Base-by-base conservation (phyloP, 2,888 invertebrate genomes). In the Arge pagana region DNA sequence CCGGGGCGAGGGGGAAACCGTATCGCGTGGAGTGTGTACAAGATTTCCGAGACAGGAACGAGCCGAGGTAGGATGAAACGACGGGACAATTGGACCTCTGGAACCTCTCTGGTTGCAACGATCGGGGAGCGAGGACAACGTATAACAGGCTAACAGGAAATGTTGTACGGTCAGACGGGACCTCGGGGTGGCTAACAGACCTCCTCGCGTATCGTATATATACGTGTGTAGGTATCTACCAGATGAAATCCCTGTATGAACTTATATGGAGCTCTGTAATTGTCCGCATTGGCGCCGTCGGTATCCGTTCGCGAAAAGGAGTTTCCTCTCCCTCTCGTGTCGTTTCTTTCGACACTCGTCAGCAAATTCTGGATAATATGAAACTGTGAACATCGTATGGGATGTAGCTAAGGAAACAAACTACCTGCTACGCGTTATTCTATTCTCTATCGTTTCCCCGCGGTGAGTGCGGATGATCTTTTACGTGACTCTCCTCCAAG, bases 251-350 rank as follows among this genome's bases (percentile, higher is more conserved):
- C 56, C 51, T 33, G 63, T 66, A 66, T 63, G 72, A 66, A 67
- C 72, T 60, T 72, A 72, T 71, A 72, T 68, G 72, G 72, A 55
- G 58, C 60, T 56, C 70, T 61, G 69, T 72, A 72, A 72, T 72
- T 72, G 71, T 72, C 68, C 66, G 66, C 66, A 58, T 66, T 64
- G 66, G 65, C 67, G 67, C 61, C 54, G 61, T 40, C 37, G 53
- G 63, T 63, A 68, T 69, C 65, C 62, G 62, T 35, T n/a, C n/a
- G n/a, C n/a, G n/a, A n/a, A n/a, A n/a, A n/a, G n/a, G n/a, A n/a
- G n/a, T n/a, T n/a, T n/a, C n/a, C n/a, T n/a, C n/a, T n/a, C n/a
- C n/a, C n/a, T n/a, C n/a, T n/a, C n/a, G n/a, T n/a, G n/a, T n/a
- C n/a, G n/a, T n/a, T n/a, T n/a, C n/a, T n/a, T n/a, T n/a, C n/a